phyloP scores from a whole-genome alignment of 2,888 invertebrate species.

The Aplocera efformata region DNA sequence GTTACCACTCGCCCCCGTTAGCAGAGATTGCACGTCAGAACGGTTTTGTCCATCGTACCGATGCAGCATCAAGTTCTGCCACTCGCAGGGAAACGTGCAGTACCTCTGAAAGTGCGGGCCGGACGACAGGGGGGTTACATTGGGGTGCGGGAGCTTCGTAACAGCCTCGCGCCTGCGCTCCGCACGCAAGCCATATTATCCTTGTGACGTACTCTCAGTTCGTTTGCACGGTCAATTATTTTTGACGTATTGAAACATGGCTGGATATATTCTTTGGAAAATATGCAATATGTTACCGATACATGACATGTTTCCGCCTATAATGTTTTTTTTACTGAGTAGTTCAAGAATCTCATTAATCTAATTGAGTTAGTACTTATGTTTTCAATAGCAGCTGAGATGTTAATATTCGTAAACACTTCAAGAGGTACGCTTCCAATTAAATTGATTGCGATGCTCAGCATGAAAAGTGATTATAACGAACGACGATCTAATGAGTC shows the following conservation, averaged over 20 bases:
- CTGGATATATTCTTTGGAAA: background rate
- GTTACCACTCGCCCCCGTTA: constrained; percentile 35
- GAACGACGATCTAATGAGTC: constrained; percentile 52
- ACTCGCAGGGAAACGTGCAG: constrained; percentile 41
- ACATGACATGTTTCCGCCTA: too few species aligned
- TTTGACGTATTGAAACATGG: constrained; percentile 47
- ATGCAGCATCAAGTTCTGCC: constrained; percentile 53
- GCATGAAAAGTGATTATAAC: constrained; percentile 42
- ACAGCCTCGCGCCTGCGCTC: constrained; percentile 60
- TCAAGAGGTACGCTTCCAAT: constrained; percentile 42
- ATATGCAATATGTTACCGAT: too few species aligned
- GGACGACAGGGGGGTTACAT: constrained; percentile 33
- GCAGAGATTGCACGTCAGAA: constrained; percentile 45
- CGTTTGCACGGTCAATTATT: constrained; percentile 69
- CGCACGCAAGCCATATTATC: constrained; percentile 53
- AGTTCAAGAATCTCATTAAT: too few species aligned
- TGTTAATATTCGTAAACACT: constrained; percentile 39
- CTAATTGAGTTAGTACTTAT: too few species aligned
- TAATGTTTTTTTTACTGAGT: too few species aligned
- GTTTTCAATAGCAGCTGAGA: constrained; percentile 36
- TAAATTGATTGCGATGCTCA: constrained; percentile 49
- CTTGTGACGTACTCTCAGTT: constrained; percentile 60
- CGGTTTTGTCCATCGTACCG: constrained; percentile 40
- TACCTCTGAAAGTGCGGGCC: constrained; percentile 35
- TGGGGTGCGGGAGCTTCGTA: constrained; percentile 51